Conservation (phyloP, 2,113 vertebrate genomes). For the Tringa solitaria region DNA sequence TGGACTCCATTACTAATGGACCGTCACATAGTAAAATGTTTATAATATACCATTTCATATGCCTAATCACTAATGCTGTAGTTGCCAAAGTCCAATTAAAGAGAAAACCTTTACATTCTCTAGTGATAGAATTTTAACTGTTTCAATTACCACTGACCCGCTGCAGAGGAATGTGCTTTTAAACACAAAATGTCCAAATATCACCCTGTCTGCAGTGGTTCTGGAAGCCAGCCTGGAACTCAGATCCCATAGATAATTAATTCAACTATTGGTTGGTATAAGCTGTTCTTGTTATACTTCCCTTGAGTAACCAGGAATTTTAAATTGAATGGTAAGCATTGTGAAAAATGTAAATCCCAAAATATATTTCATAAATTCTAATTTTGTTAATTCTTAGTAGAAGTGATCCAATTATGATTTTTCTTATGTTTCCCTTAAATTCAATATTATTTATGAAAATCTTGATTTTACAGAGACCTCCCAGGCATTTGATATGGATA, state of each 20-base stretch:
- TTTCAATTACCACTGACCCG: background rate
- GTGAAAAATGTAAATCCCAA: background rate
- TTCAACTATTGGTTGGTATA: background rate
- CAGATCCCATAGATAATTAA: background rate
- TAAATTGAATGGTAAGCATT: background rate
- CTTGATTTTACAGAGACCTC: background rate
- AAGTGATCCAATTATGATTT: background rate
- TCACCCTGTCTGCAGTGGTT: background rate
- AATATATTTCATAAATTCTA: background rate
- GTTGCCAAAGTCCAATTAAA: background rate
- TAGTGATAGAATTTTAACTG: background rate
- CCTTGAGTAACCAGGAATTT: background rate
- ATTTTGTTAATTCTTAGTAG: background rate
- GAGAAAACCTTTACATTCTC: background rate
- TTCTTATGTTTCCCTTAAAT: background rate
- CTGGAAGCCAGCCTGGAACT: background rate
- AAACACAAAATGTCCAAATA: background rate
- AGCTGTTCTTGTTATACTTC: background rate
- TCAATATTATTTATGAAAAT: background rate
- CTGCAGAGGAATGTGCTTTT: background rate
- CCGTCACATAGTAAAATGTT: background rate
- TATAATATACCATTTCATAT: background rate
- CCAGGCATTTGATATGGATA: background rate
- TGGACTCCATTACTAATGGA: background rate
- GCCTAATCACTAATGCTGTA: background rate